Base-by-base conservation (phyloP, 2,797 vertebrate species). In the Anguilla marmorata region DNA sequence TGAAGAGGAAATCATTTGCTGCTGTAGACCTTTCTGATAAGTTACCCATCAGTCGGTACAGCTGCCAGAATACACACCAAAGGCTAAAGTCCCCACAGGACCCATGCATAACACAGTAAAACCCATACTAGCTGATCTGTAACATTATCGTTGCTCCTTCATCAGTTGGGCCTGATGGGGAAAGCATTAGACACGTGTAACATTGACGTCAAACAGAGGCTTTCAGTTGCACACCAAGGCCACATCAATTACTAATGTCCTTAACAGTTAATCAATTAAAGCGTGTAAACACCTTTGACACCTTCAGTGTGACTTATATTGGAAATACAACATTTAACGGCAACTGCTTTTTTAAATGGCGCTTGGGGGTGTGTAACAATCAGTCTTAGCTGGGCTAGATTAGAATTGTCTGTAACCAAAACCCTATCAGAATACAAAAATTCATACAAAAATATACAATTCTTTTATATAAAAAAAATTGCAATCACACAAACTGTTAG, bases 81-180 rank as follows among this genome's bases (percentile, higher is more conserved):
- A 85, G 58, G 84, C 54, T 85, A 24, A 82, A 82, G 41, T 85
- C 33, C 84, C 84, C 48, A 60, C 33, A 60, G 27, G 56, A 60
- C 9, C 56, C 54, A 45, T 21, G 19, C 41, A 6, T 85, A 85
- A 85, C 58, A 63, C 84, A 66, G 58, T 37, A 85, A 85, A 63
- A 8, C 58, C 12, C 16, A 63, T 21, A 14, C 58, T 45, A 66
- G 7, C 56, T 8, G 27, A 41, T 41, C 56, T 85, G 84, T 48
- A 66, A 41, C 56, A 37, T 30, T 66, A 82, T 11, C 9, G 45
- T 24, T 66, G 19, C 30, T 58, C 84, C 30, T 56, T 33, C 84
- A 33, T 24, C 37, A 37, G 21, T 19, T 21, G 84, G 37, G 84
- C 56, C 33, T 24, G 19, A 14, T 11, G 56, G 58, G 69, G 24